Percentiles rank a stretch among this genome's conserved stretches.
phyloP scores from a whole-genome alignment of 2,888 invertebrate species.

The Aspidapion aeneum region DNA sequence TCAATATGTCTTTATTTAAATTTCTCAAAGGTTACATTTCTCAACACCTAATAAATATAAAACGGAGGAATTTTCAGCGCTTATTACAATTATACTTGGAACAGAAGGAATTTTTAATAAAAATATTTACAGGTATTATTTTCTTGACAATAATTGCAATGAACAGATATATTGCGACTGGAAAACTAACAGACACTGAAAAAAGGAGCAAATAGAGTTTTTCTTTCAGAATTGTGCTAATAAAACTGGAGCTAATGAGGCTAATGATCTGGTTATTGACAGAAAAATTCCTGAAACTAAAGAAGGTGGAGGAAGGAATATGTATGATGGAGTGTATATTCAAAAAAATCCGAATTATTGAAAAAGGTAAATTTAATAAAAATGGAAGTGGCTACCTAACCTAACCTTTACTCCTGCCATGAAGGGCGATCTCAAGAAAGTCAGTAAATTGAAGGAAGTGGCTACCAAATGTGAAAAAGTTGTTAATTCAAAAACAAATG shows the following conservation, averaged over 20 bases:
- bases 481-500: conserved; percentile 24
- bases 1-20: too few relatives aligned
- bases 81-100: too few relatives aligned
- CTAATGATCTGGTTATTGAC: conserved; percentile 35
- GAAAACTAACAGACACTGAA: background rate
- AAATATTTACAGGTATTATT: too few relatives aligned
- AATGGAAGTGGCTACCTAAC: conserved; percentile 39
- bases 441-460: conserved; percentile 35
- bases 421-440: conserved; percentile 34
- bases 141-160: too few relatives aligned
- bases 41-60: too few relatives aligned
- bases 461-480: conserved; percentile 39
- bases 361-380: conserved; percentile 40
- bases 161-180: background rate
- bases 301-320: conserved; percentile 27
- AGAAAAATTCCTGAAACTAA: conserved; percentile 39
- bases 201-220: conserved; percentile 5
- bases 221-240: conserved; percentile 35
- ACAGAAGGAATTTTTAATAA: too few relatives aligned
- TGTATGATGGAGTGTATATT: conserved; percentile 44
- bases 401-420: conserved; percentile 34
- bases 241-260: conserved; percentile 39
- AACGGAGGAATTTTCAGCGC: too few relatives aligned
- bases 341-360: conserved; percentile 38
- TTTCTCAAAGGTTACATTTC: too few relatives aligned